Evolutionary conservation across 2,888 invertebrate species (phyloP), one percentile per base, ranked within the genome.

Genomic region (Galerucella pusilla): DNA sequence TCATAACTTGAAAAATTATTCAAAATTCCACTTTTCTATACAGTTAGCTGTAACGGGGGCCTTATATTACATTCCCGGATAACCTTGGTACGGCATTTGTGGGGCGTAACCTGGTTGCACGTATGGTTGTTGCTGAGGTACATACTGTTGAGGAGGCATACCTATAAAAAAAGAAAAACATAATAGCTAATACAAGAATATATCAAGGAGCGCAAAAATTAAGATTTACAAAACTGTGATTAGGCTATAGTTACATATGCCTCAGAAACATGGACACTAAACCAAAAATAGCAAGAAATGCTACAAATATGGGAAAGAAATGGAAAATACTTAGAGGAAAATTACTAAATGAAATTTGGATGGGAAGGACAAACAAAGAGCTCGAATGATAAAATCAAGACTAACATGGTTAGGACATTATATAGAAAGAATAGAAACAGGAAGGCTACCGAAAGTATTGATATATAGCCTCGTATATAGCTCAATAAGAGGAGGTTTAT

Each of bases 21-120:
- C 45, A 69, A 72, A 75, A 73, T 76, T 73, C 73, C 63, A 76
- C 65, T 73, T 70, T 73, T 71, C 68, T 76, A 73, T 76, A 76
- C 73, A 76, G 70, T 20, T 71, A 73, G 64, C 59, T 68, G 67
- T 70, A 60, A 68, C 65, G 52, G 77, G 77, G 77, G 79, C 79
- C 78, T 73, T 78, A 77, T 79, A 79, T 79, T 90, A 92, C 92
- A 92, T 92, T 82, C 92, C 91, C 82, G 83, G 84, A 67, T 92
- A 92, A 75, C 91, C 91, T 84, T 92, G 92, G 85, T 92, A 92
- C 76, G 88, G 90, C 88, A 89, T 91, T 83, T 85, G 91, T 84
- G 86, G 91, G 86, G 83, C 89, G 87, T 84, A 91, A 85, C 81
- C 83, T 4, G 85, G 86, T 80, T 88, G 89, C 11, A 89, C 88